phyloP scores from a whole-genome alignment of 2,113 vertebrate genomes.

The Onychorhynchus coronatus region DNA sequence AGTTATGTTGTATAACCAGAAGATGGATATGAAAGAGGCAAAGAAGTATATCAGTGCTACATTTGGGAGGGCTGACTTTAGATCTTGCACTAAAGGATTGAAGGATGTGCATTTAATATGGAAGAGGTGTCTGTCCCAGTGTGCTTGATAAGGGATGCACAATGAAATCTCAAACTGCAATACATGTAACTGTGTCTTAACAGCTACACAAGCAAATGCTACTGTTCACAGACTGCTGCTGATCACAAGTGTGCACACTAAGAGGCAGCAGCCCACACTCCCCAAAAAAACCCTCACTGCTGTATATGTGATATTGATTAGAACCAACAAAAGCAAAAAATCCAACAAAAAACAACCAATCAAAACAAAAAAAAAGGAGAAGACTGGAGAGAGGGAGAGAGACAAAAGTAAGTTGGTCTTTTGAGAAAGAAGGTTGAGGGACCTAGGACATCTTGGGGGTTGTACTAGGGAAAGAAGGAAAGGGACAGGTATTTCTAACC shows the following conservation, averaged over 20 bases:
- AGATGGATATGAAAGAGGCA: not conserved
- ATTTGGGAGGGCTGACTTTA: not conserved
- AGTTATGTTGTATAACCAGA: not conserved
- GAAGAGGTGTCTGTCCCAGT: not conserved
- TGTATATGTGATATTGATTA: not conserved
- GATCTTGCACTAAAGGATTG: not conserved
- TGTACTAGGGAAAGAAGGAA: not conserved
- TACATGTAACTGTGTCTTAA: not conserved
- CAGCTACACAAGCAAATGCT: not conserved
- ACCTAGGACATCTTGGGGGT: not conserved
- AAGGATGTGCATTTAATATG: not conserved
- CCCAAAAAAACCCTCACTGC: rapidly evolving
- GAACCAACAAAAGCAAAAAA: no score
- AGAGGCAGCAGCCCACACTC: not conserved
- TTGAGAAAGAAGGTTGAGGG: not conserved
- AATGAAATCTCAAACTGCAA: not conserved
- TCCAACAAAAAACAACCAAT: no score
- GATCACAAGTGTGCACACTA: not conserved
- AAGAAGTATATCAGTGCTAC: not conserved
- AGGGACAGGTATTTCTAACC: not conserved
- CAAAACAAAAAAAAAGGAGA: no score
- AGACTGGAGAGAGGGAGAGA: not conserved
- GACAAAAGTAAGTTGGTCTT: not conserved
- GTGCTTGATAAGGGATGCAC: not conserved
- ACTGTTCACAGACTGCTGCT: not conserved